phyloP scores from a whole-genome alignment of 2,888 invertebrate genomes.

The Lasioglossum lativentre region DNA sequence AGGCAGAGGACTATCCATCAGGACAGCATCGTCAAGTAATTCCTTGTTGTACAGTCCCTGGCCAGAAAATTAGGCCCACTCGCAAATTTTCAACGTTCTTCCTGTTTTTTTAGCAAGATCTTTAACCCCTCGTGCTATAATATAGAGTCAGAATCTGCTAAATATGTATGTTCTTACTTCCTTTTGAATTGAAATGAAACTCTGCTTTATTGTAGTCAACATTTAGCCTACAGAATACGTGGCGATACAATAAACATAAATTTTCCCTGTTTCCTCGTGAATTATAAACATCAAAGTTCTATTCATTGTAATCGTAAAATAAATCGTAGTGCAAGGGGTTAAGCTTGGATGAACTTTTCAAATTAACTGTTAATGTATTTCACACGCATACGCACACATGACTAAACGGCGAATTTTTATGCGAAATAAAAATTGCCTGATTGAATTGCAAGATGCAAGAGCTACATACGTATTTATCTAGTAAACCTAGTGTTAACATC shows the following conservation, averaged over 20 bases:
- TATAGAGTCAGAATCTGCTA: neutral
- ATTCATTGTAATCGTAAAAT: too few species aligned
- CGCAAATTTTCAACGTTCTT: neutral
- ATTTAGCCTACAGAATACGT: too few species aligned
- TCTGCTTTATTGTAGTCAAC: neutral
- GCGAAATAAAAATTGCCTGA: neutral
- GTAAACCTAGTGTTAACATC: neutral
- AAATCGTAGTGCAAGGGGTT: too few species aligned
- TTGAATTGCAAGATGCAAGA: neutral
- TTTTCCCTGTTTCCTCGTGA: too few species aligned
- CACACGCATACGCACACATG: too few species aligned
- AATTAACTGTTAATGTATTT: too few species aligned
- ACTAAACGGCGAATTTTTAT: neutral
- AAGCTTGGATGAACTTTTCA: too few species aligned
- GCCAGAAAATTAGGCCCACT: neutral
- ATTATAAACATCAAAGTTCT: neutral
- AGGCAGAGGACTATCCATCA: slow-evolving; percentile 86
- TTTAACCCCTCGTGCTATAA: neutral
- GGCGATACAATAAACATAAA: too few species aligned
- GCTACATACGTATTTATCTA: neutral
- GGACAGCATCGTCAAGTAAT: slow-evolving; percentile 93
- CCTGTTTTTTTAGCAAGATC: neutral
- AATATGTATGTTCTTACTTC: neutral
- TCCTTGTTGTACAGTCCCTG: slow-evolving; percentile 62
- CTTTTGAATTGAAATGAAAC: neutral